These are phyloP conservation scores for Caprella mutica DNA, from an alignment of 2,888 invertebrate genomes.

Conservation along the genomic window DNA sequence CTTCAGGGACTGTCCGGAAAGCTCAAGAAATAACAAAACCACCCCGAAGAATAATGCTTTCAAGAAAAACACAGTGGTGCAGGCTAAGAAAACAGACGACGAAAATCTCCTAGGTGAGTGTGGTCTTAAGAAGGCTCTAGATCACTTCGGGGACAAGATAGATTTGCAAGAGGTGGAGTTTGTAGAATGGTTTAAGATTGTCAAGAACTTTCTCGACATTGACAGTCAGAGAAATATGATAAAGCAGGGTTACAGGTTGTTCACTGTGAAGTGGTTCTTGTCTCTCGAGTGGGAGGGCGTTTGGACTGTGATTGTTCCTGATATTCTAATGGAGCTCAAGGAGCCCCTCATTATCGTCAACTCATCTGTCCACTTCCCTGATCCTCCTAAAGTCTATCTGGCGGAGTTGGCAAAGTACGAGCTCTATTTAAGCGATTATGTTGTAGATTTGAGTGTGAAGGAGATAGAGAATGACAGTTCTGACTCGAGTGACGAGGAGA, in stretches of 20 bases:
- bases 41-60: not conserved
- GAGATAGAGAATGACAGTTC: not conserved
- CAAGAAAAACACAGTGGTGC: not conserved
- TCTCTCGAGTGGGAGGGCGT: not conserved
- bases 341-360: constrained; percentile 4
- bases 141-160: not conserved
- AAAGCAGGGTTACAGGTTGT: not conserved
- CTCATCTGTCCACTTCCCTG: not conserved
- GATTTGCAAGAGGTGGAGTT: not conserved
- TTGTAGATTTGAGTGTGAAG: not conserved
- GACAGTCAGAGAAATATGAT: not conserved
- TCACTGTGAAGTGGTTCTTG: constrained; percentile 5
- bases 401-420: not conserved
- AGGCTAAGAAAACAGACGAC: constrained; percentile 1
- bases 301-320: not conserved
- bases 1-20: constrained; percentile 42
- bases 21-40: not conserved
- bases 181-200: not conserved
- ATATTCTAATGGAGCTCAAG: not conserved
- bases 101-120: not conserved
- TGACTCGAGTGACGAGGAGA: not conserved
- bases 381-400: not conserved
- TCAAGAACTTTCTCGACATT: not conserved
- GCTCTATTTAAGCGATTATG: constrained; percentile 1
- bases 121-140: not conserved